These are phyloP conservation scores for Disparrhopalites patrizii DNA, from an alignment of 2,888 invertebrate species.

Conservation along the genomic window DNA sequence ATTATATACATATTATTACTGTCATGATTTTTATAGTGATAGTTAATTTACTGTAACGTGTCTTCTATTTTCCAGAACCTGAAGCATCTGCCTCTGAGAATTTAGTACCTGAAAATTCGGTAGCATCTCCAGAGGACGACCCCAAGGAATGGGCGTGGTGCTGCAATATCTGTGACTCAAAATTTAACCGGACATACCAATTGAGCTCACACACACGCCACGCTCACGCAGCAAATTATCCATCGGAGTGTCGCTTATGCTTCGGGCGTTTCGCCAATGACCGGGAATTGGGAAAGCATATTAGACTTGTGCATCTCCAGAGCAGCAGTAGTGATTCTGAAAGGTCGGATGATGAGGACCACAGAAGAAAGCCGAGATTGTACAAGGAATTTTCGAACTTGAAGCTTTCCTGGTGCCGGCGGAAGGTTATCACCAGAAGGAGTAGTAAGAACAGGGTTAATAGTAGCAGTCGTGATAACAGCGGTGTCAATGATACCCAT, in stretches of 20 bases:
- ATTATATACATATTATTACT: too few species aligned
- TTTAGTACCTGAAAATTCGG: slow-evolving; percentile 7
- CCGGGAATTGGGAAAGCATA: slow-evolving; percentile 32
- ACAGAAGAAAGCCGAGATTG: neutral
- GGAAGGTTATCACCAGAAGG: neutral
- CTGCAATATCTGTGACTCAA: slow-evolving; percentile 35
- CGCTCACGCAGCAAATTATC: slow-evolving; percentile 29
- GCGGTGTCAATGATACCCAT: neutral
- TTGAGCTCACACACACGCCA: slow-evolving; percentile 32
- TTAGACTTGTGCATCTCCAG: slow-evolving; percentile 25
- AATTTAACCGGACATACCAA: slow-evolving; percentile 25
- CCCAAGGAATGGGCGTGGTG: slow-evolving; percentile 25
- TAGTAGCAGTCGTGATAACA: neutral
- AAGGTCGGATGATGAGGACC: neutral
- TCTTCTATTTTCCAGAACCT: slow-evolving; percentile 16
- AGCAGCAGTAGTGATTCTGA: neutral
- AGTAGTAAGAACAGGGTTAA: neutral
- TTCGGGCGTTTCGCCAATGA: slow-evolving; percentile 28
- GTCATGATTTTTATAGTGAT: too few species aligned
- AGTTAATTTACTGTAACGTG: too few species aligned
- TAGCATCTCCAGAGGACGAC: neutral
- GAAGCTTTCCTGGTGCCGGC: neutral
- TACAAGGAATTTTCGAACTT: neutral
- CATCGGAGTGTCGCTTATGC: slow-evolving; percentile 35
- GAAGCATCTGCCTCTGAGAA: slow-evolving; percentile 19